Evolutionary conservation across 1,140 invertebrate species (phyloP), one percentile per base, ranked within the genome.

Genomic region (Bombus waltoni): DNA sequence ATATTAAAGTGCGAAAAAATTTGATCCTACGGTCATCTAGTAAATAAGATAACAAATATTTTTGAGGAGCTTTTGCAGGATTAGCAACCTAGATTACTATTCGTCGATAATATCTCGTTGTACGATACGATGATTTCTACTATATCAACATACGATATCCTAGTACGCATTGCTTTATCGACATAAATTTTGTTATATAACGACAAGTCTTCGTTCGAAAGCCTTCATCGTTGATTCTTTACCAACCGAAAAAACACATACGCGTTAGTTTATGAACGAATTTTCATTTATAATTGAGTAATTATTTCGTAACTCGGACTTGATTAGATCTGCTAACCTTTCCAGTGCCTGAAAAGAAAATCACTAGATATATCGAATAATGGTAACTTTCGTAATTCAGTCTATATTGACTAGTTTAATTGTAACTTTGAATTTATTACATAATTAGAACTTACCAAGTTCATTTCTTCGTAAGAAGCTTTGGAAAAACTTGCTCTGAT

Each of bases 401-500:
- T 32, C 40, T n/a, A 38, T 57, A 28, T 25, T 2, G 0, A 3
- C 10, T 11, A 8, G 40, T 42, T 42, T 15, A 22, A 32, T 35
- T 8, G 5, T 0, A 32, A 73, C 3, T 35, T 38, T 70, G 10
- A 40, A 71, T 72, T 42, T 18, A 9, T 53, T 0, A 6, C 1
- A 10, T 32, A 1, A 6, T 8, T 42, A 0, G 13, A 66, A 88
- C 90, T 84, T 89, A 94, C 94, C 89, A 93, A 66, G 83, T 97
- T 96, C 94, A 98, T 97, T 86, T 97, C 96, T 86, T 96, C 95
- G 59, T 96, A 94, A 0, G 96, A 92, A 32, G 96, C 96, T 89
- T 97, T 96, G 42, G 97, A 96, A 90, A 96, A 98, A 5, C 97
- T 96, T 32, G 97, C 95, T 80, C 97, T 94, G 73, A 98, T 93